Conservation (phyloP, 1,140 invertebrate species). For the Myzus persicae region DNA sequence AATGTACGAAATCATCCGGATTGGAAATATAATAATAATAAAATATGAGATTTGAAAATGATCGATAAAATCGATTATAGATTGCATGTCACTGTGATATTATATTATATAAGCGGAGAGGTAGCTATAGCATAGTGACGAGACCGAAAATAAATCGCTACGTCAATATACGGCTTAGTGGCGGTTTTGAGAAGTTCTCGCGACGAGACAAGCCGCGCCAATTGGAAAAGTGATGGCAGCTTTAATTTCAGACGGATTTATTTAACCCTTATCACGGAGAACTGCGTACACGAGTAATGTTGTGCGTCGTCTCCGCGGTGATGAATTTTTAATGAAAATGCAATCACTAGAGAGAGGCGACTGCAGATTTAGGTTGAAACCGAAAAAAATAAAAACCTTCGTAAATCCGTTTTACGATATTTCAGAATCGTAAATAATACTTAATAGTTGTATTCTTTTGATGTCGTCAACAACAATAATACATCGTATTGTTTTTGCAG, state of each 20-base stretch:
- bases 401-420: neutral
- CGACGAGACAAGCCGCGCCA: neutral
- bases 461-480: neutral
- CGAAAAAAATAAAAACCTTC: neutral
- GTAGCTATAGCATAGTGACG: neutral
- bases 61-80: neutral
- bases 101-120: neutral
- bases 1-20: neutral
- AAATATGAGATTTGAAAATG: neutral
- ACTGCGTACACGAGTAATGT: neutral
- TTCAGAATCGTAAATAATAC: neutral
- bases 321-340: neutral
- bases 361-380: neutral
- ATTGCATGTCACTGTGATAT: neutral
- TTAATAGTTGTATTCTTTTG: neutral
- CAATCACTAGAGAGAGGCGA: neutral
- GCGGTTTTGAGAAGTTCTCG: neutral
- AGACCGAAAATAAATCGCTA: slow-evolving; percentile 9
- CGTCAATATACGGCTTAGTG: neutral
- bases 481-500: neutral
- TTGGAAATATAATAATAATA: neutral
- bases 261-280: neutral
- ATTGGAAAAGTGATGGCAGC: neutral
- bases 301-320: neutral
- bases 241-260: slow-evolving; percentile 24